Percentiles rank a stretch among this genome's conserved stretches.
phyloP scores from a whole-genome alignment of 2,113 vertebrate species.

The Podarcis cretensis region DNA sequence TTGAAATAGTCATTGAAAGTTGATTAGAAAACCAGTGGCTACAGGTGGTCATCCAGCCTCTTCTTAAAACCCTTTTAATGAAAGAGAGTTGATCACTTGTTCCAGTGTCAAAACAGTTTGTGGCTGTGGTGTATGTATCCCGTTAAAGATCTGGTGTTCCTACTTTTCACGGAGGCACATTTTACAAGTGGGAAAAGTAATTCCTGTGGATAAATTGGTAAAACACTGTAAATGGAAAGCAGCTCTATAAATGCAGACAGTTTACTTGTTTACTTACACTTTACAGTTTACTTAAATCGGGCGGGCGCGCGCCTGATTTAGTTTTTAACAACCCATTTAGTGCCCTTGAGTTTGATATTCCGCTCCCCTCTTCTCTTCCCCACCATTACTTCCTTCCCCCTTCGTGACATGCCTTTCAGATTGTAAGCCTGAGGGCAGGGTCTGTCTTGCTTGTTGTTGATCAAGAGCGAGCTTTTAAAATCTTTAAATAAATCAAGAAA shows the following conservation, averaged over 20 bases:
- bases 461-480: background rate
- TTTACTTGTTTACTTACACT: constrained; percentile 31
- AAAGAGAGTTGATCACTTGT: no score
- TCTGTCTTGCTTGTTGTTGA: background rate
- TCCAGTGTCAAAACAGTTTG: background rate
- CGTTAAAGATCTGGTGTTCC: constrained; percentile 26
- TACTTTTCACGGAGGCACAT: constrained; percentile 35
- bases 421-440: background rate
- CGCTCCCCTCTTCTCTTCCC: background rate
- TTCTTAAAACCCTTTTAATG: no score
- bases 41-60: no score
- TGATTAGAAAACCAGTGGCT: no score
- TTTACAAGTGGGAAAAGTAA: constrained; percentile 55
- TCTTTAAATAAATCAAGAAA: background rate
- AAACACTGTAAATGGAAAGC: constrained; percentile 45
- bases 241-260: constrained; percentile 35
- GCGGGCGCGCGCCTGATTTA: no score
- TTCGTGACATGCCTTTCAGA: background rate
- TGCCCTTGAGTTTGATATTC: background rate
- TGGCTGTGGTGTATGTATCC: constrained; percentile 28
- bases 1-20: no score
- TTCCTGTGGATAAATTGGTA: constrained; percentile 52
- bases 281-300: no score
- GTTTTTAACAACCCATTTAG: no score
- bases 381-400: background rate